Conservation (phyloP, 2,797 vertebrate species). For the Amniataba percoides region DNA sequence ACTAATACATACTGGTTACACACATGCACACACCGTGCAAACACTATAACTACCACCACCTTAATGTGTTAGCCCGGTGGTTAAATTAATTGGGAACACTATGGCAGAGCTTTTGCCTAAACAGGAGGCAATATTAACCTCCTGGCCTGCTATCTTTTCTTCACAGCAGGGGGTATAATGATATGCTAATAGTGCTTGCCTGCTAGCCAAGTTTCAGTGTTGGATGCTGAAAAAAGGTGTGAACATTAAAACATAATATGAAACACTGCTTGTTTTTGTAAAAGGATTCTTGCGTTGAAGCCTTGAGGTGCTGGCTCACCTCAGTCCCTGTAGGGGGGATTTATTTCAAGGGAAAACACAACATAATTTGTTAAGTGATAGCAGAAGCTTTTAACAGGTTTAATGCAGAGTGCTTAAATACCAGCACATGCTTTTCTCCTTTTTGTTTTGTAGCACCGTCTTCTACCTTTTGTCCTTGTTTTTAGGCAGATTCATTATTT, state of each 20-base stretch:
- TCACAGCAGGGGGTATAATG: slow-evolving; percentile 53
- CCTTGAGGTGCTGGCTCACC: slow-evolving; percentile 19
- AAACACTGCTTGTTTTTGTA: slow-evolving; percentile 25
- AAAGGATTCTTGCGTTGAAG: slow-evolving; percentile 5
- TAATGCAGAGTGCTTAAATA: slow-evolving; percentile 13
- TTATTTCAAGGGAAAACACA: slow-evolving; percentile 15
- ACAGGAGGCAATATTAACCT: slow-evolving; percentile 49
- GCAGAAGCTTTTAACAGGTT: slow-evolving; percentile 13
- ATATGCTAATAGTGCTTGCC: slow-evolving; percentile 54
- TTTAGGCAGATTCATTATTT: slow-evolving; percentile 16
- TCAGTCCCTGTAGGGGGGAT: slow-evolving; percentile 15
- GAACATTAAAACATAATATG: slow-evolving; percentile 44
- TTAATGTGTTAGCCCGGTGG: background rate
- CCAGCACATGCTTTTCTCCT: background rate
- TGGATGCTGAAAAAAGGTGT: slow-evolving; percentile 40
- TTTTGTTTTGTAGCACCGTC: background rate
- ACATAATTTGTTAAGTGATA: slow-evolving; percentile 12
- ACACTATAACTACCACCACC: background rate
- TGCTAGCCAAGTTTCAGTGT: slow-evolving; percentile 39
- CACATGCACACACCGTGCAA: background rate
- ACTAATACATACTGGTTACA: background rate
- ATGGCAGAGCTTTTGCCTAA: slow-evolving; percentile 36
- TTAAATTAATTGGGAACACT: slow-evolving; percentile 30
- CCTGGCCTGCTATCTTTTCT: slow-evolving; percentile 27
- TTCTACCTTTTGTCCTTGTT: background rate